A percentile compares a stretch with the other conserved stretches of the same genome.
Conservation (phyloP, 2,888 invertebrate species). For the Macrophya alboannulata region DNA sequence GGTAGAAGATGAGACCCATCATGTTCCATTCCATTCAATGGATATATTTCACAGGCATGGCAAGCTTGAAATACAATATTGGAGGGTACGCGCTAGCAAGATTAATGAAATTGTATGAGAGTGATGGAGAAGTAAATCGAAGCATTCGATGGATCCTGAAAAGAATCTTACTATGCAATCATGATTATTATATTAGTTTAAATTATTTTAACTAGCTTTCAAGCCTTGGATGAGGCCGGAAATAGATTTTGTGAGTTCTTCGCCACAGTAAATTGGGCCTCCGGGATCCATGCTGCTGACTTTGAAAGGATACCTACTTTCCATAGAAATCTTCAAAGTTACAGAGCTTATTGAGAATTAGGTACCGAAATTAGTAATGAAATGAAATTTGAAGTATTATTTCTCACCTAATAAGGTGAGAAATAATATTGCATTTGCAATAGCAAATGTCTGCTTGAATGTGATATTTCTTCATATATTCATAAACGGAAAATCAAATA, state of each 20-base stretch:
- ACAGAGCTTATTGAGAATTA: background rate
- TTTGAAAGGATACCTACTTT: background rate
- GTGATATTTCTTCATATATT: too few species aligned
- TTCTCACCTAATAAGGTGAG: too few species aligned
- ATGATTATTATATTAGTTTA: background rate
- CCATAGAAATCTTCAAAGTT: background rate
- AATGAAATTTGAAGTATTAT: background rate
- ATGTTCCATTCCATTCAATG: too few species aligned
- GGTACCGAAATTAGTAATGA: background rate
- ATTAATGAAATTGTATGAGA: background rate
- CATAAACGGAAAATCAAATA: too few species aligned
- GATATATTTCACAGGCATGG: background rate
- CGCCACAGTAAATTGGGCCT: background rate
- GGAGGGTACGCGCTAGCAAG: background rate
- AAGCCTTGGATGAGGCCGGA: background rate
- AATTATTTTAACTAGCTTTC: background rate
- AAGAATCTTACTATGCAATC: background rate
- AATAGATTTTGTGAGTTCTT: background rate
- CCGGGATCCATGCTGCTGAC: background rate
- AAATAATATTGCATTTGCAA: too few species aligned
- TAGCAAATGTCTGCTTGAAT: too few species aligned
- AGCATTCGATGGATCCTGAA: background rate
- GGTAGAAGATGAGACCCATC: too few species aligned
- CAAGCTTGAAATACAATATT: background rate
- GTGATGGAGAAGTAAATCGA: background rate